These are phyloP conservation scores for Scarus forsteni DNA, from an alignment of 2,797 vertebrate species.

Conservation along the genomic window DNA sequence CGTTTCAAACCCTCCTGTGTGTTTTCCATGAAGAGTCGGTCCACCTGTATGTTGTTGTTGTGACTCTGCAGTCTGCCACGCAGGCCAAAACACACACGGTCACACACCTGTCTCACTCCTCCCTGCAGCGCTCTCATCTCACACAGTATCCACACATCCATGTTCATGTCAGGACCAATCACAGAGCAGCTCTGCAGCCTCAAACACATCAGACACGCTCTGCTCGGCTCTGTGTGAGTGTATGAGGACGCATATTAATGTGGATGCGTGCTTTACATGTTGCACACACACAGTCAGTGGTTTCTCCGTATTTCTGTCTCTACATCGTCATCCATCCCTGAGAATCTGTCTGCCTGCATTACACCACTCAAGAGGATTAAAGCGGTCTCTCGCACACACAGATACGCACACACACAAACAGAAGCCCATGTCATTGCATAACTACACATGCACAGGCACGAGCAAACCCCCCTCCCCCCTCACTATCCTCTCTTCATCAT, in stretches of 20 bases:
- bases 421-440: slow-evolving; percentile 78
- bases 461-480: slow-evolving; percentile 48
- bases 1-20: slow-evolving; percentile 22
- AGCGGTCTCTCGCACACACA: slow-evolving; percentile 41
- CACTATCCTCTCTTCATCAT: slow-evolving; percentile 65
- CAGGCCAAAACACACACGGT: slow-evolving; percentile 45
- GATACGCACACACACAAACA: slow-evolving; percentile 39
- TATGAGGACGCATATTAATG: not conserved
- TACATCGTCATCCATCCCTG: slow-evolving; percentile 54
- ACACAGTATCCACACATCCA: slow-evolving; percentile 35
- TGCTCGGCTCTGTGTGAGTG: not conserved
- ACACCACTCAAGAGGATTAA: slow-evolving; percentile 79
- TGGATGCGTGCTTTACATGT: not conserved
- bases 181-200: slow-evolving; percentile 41
- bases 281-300: slow-evolving; percentile 1
- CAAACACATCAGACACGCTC: slow-evolving; percentile 17
- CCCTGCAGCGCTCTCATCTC: slow-evolving; percentile 52
- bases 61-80: slow-evolving; percentile 57
- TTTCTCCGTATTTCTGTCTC: slow-evolving; percentile 54
- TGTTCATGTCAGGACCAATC: slow-evolving; percentile 48
- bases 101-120: slow-evolving; percentile 67
- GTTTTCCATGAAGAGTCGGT: slow-evolving; percentile 32
- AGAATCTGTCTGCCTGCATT: slow-evolving; percentile 73
- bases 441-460: slow-evolving; percentile 81
- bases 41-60: slow-evolving; percentile 65